Base-by-base conservation (phyloP, 2,888 invertebrate genomes). In the Sipha maydis region DNA sequence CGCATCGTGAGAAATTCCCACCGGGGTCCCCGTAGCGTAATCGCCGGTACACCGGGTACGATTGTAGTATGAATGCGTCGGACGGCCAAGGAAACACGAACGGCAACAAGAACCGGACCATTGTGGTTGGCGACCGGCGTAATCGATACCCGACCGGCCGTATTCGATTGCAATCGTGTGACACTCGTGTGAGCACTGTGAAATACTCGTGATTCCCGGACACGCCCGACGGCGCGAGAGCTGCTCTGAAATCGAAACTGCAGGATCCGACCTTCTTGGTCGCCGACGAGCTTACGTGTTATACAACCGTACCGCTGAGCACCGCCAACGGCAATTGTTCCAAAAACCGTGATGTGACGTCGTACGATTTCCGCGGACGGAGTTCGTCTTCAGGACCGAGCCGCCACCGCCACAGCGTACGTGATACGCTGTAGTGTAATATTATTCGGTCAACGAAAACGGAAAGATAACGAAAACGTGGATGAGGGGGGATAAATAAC, bases 81-180 rank as follows among this genome's bases (percentile, higher is more conserved):
- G 19, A 3, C 54, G 54, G 41, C 80, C 5, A n/a, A 73, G 56
- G 80, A 73, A 80, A 86, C 25, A 41, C 75, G 79, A 56, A 79
- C 79, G 48, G 80, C 77, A 11, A 14, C 48, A 28, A 73, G 41
- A 56, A 75, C 88, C 80, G 80, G 75, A 88, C 73, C 41, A 25
- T 82, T 82, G 88, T 48, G 88, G 88, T 86, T 80, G 80, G 61
- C 80, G 80, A 34, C 75, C 73, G 67, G 67, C 77, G 88, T 82
- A 88, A 88, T 80, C 88, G 82, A 88, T 82, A 88, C 79, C 71
- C 34, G 38, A 28, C 86, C 17, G 76, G 73, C 28, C 75, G 67
- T 88, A 82, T 88, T 82, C 88, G 8, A 88, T 88, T 88, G 88
- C 88, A 48, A 67, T 82, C 73, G 88, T 75, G 88, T 82, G 88